Evolutionary conservation across 2,113 vertebrate genomes (phyloP).

Genomic region (Upupa epops): DNA sequence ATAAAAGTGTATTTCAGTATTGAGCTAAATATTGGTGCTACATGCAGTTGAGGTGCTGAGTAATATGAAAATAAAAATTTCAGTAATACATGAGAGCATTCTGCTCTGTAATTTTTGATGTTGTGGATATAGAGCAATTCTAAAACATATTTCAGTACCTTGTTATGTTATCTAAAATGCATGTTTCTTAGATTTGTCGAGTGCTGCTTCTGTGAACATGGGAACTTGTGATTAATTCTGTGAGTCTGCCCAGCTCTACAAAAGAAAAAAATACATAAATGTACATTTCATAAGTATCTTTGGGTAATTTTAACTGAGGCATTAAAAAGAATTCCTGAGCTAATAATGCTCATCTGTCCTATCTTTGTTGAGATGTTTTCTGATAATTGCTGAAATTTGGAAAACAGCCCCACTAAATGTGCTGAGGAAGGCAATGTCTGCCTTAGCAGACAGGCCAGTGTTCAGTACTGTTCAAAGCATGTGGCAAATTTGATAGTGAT

Average conservation of each 20-base stretch:
- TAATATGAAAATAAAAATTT: neutral
- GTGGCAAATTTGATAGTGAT: neutral
- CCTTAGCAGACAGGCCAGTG: neutral
- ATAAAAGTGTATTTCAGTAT: neutral
- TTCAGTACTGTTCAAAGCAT: neutral
- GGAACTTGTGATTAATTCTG: neutral
- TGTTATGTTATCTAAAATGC: neutral
- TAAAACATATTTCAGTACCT: neutral
- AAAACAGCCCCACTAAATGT: neutral
- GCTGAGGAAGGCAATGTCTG: neutral
- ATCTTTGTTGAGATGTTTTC: neutral
- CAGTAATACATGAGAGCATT: neutral
- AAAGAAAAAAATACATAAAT: neutral
- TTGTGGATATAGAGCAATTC: neutral
- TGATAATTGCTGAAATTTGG: neutral
- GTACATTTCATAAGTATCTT: neutral
- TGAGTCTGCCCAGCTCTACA: neutral
- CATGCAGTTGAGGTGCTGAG: neutral
- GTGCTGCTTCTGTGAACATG: neutral
- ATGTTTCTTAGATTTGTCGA: conserved; percentile 1
- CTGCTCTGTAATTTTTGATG: neutral
- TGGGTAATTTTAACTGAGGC: neutral
- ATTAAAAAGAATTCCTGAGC: conserved; percentile 12
- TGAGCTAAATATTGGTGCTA: neutral
- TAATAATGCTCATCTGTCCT: neutral